phyloP scores from a whole-genome alignment of 2,113 vertebrate species.

The Sapayoa aenigma region DNA sequence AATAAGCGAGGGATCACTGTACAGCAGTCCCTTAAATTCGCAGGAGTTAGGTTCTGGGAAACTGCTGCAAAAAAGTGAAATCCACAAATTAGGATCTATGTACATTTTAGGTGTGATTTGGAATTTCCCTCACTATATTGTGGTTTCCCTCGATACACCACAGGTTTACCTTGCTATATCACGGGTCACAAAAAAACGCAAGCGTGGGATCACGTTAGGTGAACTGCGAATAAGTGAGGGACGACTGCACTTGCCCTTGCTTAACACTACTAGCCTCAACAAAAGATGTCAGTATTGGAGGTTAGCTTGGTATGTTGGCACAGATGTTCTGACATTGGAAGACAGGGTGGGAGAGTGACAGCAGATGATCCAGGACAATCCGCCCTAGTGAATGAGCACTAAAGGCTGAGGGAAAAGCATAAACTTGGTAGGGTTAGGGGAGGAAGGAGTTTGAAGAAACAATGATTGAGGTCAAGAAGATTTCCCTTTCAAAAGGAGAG shows the following conservation, averaged over 20 bases:
- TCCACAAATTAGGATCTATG: too few relatives aligned
- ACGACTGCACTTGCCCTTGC: neutral
- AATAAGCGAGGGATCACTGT: too few relatives aligned
- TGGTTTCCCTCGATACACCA: too few relatives aligned
- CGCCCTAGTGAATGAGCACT: neutral
- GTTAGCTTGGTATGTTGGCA: neutral
- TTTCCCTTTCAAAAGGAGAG: neutral
- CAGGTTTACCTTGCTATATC: too few relatives aligned
- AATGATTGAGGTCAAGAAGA: slow-evolving; percentile 29
- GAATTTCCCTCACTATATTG: too few relatives aligned
- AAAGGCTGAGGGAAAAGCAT: neutral
- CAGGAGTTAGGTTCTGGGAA: too few relatives aligned
- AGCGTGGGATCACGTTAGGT: too few relatives aligned
- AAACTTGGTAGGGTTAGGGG: neutral
- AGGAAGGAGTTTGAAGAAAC: neutral
- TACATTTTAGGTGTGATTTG: too few relatives aligned
- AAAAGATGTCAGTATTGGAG: neutral
- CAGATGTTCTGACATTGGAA: neutral
- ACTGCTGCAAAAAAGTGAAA: too few relatives aligned
- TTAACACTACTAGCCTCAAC: neutral
- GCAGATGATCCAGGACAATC: neutral
- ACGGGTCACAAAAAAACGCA: too few relatives aligned
- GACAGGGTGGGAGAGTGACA: neutral
- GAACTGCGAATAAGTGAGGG: too few relatives aligned
- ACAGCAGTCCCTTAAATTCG: too few relatives aligned